phyloP scores from a whole-genome alignment of 2,113 vertebrate species.

The Malurus elegans region DNA sequence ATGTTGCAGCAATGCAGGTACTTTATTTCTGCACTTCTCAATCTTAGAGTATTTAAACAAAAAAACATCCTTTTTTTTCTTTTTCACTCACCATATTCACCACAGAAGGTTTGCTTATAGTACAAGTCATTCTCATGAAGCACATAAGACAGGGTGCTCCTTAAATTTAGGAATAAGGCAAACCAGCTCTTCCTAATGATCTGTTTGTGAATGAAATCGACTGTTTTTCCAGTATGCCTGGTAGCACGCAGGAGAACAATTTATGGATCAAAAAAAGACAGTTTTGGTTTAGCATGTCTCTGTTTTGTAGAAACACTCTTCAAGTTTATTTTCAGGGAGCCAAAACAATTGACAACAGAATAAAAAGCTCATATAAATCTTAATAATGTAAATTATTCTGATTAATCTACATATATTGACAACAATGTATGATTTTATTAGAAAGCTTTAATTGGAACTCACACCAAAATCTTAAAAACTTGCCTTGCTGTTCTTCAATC shows the following conservation, averaged over 20 bases:
- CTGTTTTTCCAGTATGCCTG: background rate
- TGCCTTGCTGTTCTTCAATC: background rate
- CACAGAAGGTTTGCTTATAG: background rate
- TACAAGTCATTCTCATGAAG: background rate
- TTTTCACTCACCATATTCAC: background rate
- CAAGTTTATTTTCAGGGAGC: background rate
- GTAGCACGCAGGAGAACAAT: background rate
- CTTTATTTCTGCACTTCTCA: background rate
- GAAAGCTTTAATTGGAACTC: background rate
- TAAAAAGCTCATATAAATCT: background rate
- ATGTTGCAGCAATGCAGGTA: background rate
- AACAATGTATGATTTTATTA: background rate
- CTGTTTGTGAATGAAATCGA: background rate
- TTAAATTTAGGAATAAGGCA: background rate
- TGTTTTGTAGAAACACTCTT: background rate
- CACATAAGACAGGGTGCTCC: background rate
- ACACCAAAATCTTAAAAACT: background rate
- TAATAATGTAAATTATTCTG: background rate
- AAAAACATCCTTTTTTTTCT: background rate
- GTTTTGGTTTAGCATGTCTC: background rate
- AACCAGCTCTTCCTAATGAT: background rate
- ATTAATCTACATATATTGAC: background rate
- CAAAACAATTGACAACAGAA: background rate
- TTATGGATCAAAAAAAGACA: background rate
- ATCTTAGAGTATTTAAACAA: background rate